Conservation (phyloP, 2,113 vertebrate species). For the Prinia subflava region DNA sequence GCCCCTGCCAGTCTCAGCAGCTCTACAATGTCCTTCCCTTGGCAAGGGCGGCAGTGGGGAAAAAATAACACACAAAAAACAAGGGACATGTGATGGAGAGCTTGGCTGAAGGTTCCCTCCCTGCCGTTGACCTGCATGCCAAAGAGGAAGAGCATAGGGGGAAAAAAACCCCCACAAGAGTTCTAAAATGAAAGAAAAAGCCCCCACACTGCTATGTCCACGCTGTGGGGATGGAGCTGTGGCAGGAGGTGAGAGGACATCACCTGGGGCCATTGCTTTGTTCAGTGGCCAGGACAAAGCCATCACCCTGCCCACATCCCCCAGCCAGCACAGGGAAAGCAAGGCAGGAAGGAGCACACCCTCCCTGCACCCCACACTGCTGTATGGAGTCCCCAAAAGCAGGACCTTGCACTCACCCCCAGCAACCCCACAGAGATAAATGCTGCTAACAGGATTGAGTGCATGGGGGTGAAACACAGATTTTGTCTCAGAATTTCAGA, state of each 20-base stretch:
- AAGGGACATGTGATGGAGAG: slow-evolving; percentile 49
- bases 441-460: fast-evolving
- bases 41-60: slow-evolving; percentile 36
- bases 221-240: neutral
- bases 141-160: neutral
- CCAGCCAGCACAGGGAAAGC: neutral
- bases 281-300: neutral
- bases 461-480: fast-evolving
- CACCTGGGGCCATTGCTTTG: fast-evolving
- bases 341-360: neutral
- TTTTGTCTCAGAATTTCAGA: neutral
- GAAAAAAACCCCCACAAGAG: neutral
- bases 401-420: neutral
- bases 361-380: neutral
- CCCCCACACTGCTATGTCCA: fast-evolving
- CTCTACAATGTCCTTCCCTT: slow-evolving; percentile 51
- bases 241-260: fast-evolving
- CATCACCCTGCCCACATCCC: neutral
- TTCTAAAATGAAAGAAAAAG: neutral
- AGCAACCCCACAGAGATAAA: neutral
- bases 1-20: slow-evolving; percentile 41
- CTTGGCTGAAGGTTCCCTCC: slow-evolving; percentile 6
- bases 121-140: neutral
- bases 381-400: neutral
- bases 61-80: slow-evolving; percentile 57